Conservation (phyloP, 2,888 invertebrate genomes). For the Bombylius discolor region DNA sequence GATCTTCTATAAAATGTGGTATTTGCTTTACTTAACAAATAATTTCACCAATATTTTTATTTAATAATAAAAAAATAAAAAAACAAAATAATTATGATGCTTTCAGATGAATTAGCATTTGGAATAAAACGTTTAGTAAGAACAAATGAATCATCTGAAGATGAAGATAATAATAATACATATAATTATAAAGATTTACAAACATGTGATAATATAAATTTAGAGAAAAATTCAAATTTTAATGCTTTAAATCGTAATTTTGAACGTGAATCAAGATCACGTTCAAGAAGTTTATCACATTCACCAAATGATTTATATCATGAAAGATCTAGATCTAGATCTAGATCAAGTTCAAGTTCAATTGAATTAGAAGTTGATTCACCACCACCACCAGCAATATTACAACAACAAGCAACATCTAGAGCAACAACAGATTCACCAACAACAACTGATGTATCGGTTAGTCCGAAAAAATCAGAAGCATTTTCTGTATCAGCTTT, state of each 20-base stretch:
- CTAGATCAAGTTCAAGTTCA: constrained; percentile 44
- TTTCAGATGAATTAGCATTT: constrained; percentile 65
- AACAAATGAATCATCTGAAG: constrained; percentile 43
- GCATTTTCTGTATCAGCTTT: constrained; percentile 74
- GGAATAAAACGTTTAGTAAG: constrained; percentile 69
- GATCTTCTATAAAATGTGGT: no score
- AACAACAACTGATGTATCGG: constrained; percentile 28
- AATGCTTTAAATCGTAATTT: constrained; percentile 15
- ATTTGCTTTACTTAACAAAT: no score
- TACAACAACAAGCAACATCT: background rate
- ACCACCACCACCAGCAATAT: constrained; percentile 43
- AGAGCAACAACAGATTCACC: constrained; percentile 21
- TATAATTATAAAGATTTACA: constrained; percentile 32
- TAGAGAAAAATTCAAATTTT: constrained; percentile 23
- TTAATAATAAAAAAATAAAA: no score
- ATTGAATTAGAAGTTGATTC: constrained; percentile 67
- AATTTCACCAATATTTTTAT: no score
- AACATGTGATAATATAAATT: constrained; percentile 14
- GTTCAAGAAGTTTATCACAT: constrained; percentile 28
- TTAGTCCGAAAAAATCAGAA: constrained; percentile 55
- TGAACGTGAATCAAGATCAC: constrained; percentile 26
- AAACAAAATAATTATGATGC: background rate
- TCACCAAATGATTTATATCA: constrained; percentile 20
- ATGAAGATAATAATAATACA: constrained; percentile 43
- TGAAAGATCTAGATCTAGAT: constrained; percentile 42